phyloP scores from a whole-genome alignment of 2,797 vertebrate genomes.

The Vultur gryphus region DNA sequence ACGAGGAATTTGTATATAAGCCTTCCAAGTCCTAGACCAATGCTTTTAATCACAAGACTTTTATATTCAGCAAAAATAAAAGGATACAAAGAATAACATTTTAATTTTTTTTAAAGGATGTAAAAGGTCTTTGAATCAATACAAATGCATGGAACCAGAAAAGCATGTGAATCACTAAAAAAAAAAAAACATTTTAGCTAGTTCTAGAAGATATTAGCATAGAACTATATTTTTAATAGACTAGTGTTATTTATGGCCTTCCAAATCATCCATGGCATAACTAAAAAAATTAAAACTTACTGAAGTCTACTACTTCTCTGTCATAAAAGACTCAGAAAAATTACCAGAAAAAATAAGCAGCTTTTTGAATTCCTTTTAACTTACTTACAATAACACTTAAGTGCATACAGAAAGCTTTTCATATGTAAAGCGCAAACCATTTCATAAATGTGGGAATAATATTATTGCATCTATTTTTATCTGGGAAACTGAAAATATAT shows the following conservation, averaged over 20 bases:
- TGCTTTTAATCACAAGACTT: neutral
- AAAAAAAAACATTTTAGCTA: neutral
- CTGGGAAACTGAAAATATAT: neutral
- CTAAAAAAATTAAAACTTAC: neutral
- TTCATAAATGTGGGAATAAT: neutral
- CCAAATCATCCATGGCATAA: neutral
- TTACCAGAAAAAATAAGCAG: neutral
- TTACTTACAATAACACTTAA: neutral
- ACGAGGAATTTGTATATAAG: neutral
- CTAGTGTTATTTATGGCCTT: neutral
- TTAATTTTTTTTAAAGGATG: neutral
- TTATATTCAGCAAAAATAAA: neutral
- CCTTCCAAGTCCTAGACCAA: neutral
- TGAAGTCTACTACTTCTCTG: neutral
- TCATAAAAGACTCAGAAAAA: neutral
- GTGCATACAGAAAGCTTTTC: neutral
- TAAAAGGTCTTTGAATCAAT: neutral
- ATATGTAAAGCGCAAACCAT: neutral
- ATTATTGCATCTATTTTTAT: neutral
- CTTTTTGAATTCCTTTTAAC: neutral
- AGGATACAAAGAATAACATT: neutral
- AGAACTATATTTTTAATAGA: neutral
- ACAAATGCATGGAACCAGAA: neutral
- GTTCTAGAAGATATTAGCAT: neutral
- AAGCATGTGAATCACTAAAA: neutral